These are phyloP conservation scores for Epinephelus moara DNA, from an alignment of 2,113 vertebrate genomes.

Conservation along the genomic window DNA sequence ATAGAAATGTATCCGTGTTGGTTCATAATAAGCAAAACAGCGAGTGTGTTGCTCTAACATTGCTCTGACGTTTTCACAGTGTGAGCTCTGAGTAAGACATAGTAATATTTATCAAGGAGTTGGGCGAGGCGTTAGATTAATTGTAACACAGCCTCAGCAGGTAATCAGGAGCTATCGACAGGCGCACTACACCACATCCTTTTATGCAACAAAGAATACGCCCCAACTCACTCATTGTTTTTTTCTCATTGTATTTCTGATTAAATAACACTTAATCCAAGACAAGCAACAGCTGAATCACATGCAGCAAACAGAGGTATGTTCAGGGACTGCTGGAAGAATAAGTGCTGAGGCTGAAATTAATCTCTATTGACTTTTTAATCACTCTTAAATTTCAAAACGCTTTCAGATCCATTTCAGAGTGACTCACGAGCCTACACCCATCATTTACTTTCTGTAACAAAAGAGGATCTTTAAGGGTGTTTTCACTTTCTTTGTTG, in stretches of 20 bases:
- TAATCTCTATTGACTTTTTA: neutral
- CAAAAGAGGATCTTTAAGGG: neutral
- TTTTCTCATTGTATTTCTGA: slow-evolving; percentile 15
- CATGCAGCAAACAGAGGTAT: neutral
- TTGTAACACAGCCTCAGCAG: slow-evolving; percentile 6
- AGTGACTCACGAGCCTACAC: neutral
- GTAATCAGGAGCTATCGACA: slow-evolving; percentile 24
- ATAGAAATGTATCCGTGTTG: neutral
- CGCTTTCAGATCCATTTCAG: neutral
- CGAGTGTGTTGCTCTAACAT: neutral
- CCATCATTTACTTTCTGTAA: neutral
- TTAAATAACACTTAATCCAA: slow-evolving; percentile 32
- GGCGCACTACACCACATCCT: slow-evolving; percentile 31
- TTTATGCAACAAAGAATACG: slow-evolving; percentile 48
- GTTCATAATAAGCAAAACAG: neutral
- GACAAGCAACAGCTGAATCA: slow-evolving; percentile 30
- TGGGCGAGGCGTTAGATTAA: slow-evolving; percentile 19
- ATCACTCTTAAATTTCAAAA: neutral
- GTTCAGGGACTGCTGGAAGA: slow-evolving; percentile 1
- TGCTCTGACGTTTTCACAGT: neutral
- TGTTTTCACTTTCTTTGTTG: neutral
- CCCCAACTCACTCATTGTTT: slow-evolving; percentile 31
- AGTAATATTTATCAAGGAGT: slow-evolving; percentile 23
- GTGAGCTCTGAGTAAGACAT: neutral
- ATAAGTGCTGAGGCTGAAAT: neutral